Evolutionary conservation across 2,888 invertebrate genomes (phyloP).

Genomic region (Imbricaverruca yamaguchii): DNA sequence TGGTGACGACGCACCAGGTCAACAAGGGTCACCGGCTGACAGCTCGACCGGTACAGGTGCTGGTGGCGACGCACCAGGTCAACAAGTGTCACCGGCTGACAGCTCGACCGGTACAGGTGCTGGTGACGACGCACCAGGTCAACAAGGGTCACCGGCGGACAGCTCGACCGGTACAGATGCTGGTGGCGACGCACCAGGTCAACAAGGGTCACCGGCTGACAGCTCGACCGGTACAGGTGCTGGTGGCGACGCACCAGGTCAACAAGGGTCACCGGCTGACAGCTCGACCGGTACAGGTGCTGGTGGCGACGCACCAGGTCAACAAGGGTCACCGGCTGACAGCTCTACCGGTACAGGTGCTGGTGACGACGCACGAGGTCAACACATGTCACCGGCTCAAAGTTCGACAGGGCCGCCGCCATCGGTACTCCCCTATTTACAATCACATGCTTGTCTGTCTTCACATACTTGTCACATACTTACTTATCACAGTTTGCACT

Average conservation of each 20-base stretch:
- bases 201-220: no score
- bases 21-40: no score
- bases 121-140: slow-evolving; percentile 40
- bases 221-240: slow-evolving; percentile 67
- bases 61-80: slow-evolving; percentile 40
- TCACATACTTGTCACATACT: no score
- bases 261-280: no score
- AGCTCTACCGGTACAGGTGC: slow-evolving; percentile 78
- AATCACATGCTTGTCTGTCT: no score
- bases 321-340: no score
- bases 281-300: slow-evolving; percentile 67
- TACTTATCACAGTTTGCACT: no score
- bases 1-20: slow-evolving; percentile 40
- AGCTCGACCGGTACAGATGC: slow-evolving; percentile 67
- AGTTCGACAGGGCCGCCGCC: no score
- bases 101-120: slow-evolving; percentile 67
- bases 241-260: slow-evolving; percentile 40
- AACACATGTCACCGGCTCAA: no score
- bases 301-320: slow-evolving; percentile 40
- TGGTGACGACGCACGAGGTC: slow-evolving; percentile 40
- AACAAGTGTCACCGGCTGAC: no score
- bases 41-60: slow-evolving; percentile 67
- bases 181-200: slow-evolving; percentile 40
- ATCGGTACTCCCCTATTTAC: no score
- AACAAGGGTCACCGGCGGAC: no score